Percentiles rank a stretch among this genome's conserved stretches.
These are phyloP conservation scores for Tuta absoluta DNA, from an alignment of 2,888 invertebrate species.

Conservation along the genomic window DNA sequence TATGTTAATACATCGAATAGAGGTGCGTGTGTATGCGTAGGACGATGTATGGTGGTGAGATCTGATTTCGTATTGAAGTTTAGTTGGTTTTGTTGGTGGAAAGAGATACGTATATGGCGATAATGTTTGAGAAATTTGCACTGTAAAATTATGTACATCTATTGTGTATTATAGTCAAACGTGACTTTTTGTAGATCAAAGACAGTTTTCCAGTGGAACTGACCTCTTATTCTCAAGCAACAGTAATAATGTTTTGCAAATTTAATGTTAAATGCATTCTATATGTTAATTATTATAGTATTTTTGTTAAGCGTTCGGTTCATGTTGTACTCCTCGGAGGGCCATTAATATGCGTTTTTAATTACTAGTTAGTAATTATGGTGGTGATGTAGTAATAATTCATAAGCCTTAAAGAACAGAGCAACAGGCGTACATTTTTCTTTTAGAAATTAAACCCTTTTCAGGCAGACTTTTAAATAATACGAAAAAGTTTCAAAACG, in stretches of 20 bases:
- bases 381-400: not conserved
- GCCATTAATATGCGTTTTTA: conserved; percentile 8
- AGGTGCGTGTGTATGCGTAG: conserved; percentile 26
- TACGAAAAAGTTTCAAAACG: not conserved
- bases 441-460: not conserved
- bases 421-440: not conserved
- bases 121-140: not conserved
- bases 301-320: not conserved
- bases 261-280: conserved; percentile 8
- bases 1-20: conserved; percentile 66
- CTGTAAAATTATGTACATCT: too few species aligned
- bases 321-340: not conserved
- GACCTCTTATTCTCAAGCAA: not conserved
- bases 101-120: not conserved
- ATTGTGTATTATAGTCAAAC: not conserved
- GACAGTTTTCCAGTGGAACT: not conserved
- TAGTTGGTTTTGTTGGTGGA: not conserved
- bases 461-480: not conserved
- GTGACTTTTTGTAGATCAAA: too few species aligned
- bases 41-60: not conserved
- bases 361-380: conserved; percentile 2
- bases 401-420: not conserved
- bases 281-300: conserved; percentile 3
- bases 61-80: not conserved
- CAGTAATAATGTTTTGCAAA: conserved; percentile 8